Evolutionary conservation across 2,113 vertebrate species (phyloP).

Genomic region (Pomatorhinus ruficollis): DNA sequence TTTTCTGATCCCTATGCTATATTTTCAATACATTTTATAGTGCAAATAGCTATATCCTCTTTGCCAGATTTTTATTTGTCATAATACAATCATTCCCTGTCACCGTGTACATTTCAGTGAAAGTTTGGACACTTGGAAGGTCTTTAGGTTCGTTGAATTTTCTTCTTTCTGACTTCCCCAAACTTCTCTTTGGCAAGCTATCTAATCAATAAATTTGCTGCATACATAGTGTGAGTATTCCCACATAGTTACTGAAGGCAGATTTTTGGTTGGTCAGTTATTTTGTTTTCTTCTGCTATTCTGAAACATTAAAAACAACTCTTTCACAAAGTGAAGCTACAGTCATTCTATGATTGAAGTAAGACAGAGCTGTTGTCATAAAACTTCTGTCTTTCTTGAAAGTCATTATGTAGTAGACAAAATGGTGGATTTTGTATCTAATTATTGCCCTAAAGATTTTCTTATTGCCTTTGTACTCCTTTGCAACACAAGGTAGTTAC

Average conservation of each 20-base stretch:
- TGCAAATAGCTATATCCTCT: neutral
- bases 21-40: neutral
- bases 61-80: neutral
- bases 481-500: neutral
- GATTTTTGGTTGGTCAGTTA: neutral
- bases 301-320: neutral
- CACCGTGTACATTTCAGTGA: neutral
- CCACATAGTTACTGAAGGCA: neutral
- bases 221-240: neutral
- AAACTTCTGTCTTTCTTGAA: neutral
- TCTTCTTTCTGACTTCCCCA: neutral
- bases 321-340: neutral
- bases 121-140: neutral
- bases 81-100: neutral
- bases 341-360: neutral
- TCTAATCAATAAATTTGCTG: neutral
- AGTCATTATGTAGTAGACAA: neutral
- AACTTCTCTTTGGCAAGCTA: neutral
- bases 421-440: neutral
- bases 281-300: neutral
- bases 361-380: neutral
- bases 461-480: neutral
- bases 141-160: neutral
- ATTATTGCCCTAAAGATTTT: neutral
- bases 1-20: neutral